A percentile compares a stretch with the other conserved stretches of the same genome.
Conservation (phyloP, 2,888 invertebrate genomes). For the Aphidoletes aphidimyza region DNA sequence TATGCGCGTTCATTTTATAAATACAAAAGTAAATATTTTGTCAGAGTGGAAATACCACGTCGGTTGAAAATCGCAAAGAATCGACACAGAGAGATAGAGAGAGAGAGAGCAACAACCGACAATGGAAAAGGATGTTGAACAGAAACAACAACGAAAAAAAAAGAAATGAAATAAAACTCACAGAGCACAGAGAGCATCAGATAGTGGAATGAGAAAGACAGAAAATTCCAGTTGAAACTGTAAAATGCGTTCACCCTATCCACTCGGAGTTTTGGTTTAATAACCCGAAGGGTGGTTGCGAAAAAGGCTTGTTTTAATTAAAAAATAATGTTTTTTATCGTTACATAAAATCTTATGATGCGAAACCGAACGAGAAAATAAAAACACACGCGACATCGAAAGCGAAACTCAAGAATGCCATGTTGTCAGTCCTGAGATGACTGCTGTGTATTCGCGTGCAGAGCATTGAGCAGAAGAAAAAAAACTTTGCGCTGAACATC, state of each 20-base stretch:
- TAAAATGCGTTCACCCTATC: slow-evolving; percentile 33
- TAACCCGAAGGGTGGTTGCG: slow-evolving; percentile 21
- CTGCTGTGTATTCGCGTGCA: not conserved
- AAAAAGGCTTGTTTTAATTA: slow-evolving; percentile 54
- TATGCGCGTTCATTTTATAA: slow-evolving; percentile 47
- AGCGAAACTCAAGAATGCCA: slow-evolving; percentile 24
- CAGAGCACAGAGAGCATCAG: not conserved
- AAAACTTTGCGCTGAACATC: not conserved
- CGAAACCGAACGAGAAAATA: slow-evolving; percentile 46
- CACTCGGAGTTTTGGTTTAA: not conserved
- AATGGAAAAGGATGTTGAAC: slow-evolving; percentile 9
- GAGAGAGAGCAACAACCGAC: slow-evolving; percentile 48
- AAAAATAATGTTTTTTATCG: slow-evolving; percentile 55
- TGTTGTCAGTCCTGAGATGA: not conserved
- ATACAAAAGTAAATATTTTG: slow-evolving; percentile 54
- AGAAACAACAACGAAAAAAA: not conserved
- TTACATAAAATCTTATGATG: slow-evolving; percentile 54
- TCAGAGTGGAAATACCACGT: not conserved
- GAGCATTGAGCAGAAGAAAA: too few species aligned
- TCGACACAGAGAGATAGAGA: too few species aligned
- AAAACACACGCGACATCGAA: not conserved
- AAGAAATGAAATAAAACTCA: not conserved
- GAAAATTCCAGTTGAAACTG: not conserved
- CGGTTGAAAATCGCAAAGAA: not conserved
- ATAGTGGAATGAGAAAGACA: not conserved